Evolutionary conservation across 2,113 vertebrate genomes (phyloP).

Genomic region (Chelonoidis abingdonii): DNA sequence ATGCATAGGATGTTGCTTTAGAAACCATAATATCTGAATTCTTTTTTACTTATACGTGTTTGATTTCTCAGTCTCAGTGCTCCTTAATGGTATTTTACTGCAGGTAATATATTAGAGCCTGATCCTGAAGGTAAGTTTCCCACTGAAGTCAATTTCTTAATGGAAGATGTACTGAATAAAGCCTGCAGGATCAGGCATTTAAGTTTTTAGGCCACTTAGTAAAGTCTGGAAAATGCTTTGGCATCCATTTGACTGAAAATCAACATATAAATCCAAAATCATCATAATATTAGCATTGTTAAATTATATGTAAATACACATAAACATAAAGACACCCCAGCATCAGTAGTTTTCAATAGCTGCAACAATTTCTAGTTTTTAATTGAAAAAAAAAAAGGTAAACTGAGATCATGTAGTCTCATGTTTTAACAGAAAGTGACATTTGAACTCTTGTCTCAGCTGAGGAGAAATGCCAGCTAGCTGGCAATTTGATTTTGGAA

Average conservation of each 20-base stretch:
- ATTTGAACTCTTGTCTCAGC: background rate
- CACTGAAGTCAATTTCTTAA: background rate
- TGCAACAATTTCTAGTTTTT: constrained; percentile 6
- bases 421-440: constrained; percentile 34
- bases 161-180: background rate
- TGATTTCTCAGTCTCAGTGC: background rate
- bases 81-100: background rate
- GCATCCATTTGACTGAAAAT: background rate
- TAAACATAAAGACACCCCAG: background rate
- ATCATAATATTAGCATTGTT: background rate
- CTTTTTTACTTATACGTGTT: background rate
- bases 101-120: background rate
- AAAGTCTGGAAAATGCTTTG: background rate
- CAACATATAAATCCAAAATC: background rate
- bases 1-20: background rate
- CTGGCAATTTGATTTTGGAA: background rate
- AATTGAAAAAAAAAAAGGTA: constrained; percentile 41
- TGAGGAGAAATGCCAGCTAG: constrained; percentile 41
- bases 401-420: constrained; percentile 22
- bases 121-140: background rate
- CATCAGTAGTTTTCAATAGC: background rate
- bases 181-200: background rate
- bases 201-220: background rate
- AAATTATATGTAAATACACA: background rate
- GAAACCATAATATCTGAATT: background rate